Conservation (phyloP, 2,888 invertebrate species). For the Sylvicola cinctus region DNA sequence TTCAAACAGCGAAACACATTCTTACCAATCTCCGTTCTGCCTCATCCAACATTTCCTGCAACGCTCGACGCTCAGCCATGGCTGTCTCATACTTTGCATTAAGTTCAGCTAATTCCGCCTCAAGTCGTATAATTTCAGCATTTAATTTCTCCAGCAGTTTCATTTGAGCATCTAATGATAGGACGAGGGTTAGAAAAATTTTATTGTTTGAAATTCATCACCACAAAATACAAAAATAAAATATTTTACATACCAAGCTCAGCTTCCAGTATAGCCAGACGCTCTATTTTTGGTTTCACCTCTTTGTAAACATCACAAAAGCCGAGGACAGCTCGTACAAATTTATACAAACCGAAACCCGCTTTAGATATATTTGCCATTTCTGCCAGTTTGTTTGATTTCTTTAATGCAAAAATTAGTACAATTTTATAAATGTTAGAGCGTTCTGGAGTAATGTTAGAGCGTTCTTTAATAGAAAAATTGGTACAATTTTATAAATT, state of each 20-base stretch:
- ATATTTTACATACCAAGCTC: conserved; percentile 29
- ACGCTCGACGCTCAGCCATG: conserved; percentile 31
- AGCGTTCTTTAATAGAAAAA: no score
- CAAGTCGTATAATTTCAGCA: conserved; percentile 48
- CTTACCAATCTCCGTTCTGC: conserved; percentile 23
- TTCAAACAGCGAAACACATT: no score
- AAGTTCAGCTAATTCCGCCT: conserved; percentile 43
- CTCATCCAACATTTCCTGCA: conserved; percentile 24
- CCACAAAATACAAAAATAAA: no score
- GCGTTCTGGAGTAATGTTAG: background rate
- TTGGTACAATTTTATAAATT: no score
- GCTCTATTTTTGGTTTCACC: conserved; percentile 68
- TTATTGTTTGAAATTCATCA: no score
- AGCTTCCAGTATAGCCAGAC: conserved; percentile 53
- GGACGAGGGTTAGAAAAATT: no score
- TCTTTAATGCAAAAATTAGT: no score
- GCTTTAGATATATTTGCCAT: conserved; percentile 73
- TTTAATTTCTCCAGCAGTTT: conserved; percentile 49
- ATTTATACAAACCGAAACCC: conserved; percentile 66
- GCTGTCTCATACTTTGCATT: conserved; percentile 60
- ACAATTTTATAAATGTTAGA: background rate
- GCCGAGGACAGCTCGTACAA: conserved; percentile 70
- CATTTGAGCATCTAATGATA: conserved; percentile 30
- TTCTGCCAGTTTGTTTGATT: conserved; percentile 49
- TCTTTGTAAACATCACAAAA: conserved; percentile 76